Percentiles rank a stretch among this genome's conserved stretches.
phyloP scores from a whole-genome alignment of 2,113 vertebrate species.

The Catharus minimus region DNA sequence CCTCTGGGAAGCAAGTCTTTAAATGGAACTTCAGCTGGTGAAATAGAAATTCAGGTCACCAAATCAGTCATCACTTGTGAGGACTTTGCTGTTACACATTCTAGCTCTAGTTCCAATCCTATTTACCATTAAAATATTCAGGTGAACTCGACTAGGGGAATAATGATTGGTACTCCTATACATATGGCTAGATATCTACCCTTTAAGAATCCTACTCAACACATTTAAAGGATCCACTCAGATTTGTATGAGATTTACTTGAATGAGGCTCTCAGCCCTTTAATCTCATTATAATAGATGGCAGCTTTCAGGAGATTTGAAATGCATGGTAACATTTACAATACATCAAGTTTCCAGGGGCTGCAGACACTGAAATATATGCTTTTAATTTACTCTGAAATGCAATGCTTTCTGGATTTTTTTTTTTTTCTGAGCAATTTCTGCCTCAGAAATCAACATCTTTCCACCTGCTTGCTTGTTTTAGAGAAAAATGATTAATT shows the following conservation, averaged over 20 bases:
- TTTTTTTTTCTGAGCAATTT: neutral
- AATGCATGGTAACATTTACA: slow-evolving; percentile 1
- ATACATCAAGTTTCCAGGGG: neutral
- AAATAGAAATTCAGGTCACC: neutral
- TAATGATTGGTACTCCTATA: neutral
- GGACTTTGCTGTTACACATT: neutral
- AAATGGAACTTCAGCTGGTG: neutral
- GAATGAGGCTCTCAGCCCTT: neutral
- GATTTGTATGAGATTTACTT: neutral
- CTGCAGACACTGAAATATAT: neutral
- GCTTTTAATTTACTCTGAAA: slow-evolving; percentile 2
- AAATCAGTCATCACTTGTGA: neutral
- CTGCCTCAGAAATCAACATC: slow-evolving; percentile 25
- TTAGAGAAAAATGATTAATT: slow-evolving; percentile 50
- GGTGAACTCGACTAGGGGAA: neutral
- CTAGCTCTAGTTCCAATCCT: neutral
- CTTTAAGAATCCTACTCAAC: neutral
- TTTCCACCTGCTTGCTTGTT: slow-evolving; percentile 22
- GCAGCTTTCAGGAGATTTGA: neutral
- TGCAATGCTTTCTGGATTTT: neutral
- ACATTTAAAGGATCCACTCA: neutral
- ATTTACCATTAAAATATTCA: neutral
- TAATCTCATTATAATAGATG: neutral
- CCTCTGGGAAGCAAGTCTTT: neutral
- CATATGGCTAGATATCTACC: neutral